These are phyloP conservation scores for Phrixothrix hirtus DNA, from an alignment of 2,888 invertebrate genomes.

Conservation along the genomic window DNA sequence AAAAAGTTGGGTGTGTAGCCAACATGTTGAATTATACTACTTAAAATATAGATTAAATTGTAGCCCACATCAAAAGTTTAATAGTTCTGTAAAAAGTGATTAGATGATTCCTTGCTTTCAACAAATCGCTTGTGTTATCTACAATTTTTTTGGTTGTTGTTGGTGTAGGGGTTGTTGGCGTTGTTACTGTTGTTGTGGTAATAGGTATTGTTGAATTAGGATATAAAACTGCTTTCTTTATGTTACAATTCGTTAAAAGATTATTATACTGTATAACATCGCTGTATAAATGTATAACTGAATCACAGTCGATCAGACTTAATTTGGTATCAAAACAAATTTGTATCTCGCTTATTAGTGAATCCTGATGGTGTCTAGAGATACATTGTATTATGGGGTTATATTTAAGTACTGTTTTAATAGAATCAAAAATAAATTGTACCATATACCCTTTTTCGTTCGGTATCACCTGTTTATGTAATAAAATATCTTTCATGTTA, in stretches of 20 bases:
- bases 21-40: no score
- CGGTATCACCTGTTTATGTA: constrained; percentile 62
- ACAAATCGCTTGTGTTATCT: no score
- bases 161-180: no score
- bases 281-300: constrained; percentile 40
- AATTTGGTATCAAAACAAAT: constrained; percentile 74
- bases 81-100: constrained; percentile 27
- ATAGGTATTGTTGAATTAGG: constrained; percentile 57
- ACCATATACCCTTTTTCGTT: constrained; percentile 56
- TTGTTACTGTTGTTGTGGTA: constrained; percentile 29
- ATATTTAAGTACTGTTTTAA: constrained; percentile 61
- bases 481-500: constrained; percentile 65
- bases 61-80: constrained; percentile 32
- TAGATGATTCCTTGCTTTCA: constrained; percentile 15
- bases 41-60: no score
- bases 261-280: constrained; percentile 36
- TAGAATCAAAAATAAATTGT: constrained; percentile 58
- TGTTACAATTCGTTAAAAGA: constrained; percentile 66
- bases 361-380: constrained; percentile 61
- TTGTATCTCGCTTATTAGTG: constrained; percentile 70
- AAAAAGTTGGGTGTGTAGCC: no score
- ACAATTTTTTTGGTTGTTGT: no score
- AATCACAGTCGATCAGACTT: constrained; percentile 67
- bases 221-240: constrained; percentile 61
- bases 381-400: constrained; percentile 68